Conservation (phyloP, 1,140 invertebrate species). For the Zeugodacus cucurbitae region DNA sequence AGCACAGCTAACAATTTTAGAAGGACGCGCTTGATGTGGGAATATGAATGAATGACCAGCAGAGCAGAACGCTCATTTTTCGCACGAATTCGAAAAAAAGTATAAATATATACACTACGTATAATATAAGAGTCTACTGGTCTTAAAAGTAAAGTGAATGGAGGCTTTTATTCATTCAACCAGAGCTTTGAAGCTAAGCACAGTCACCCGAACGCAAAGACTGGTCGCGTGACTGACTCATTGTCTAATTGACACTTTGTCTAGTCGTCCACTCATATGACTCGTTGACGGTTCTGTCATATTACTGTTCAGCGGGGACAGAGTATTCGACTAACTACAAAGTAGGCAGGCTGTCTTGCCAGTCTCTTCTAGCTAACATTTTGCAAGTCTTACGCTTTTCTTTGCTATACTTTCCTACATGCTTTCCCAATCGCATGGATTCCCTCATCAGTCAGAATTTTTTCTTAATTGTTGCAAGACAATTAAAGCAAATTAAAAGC, state of each 20-base stretch:
- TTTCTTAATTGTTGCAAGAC: background rate
- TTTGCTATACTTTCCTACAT: background rate
- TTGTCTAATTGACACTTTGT: background rate
- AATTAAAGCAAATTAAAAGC: slow-evolving; percentile 34
- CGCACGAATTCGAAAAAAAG: background rate
- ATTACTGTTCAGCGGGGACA: background rate
- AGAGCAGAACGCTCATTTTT: background rate
- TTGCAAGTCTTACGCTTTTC: background rate
- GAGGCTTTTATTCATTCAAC: no score
- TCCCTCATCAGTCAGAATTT: background rate
- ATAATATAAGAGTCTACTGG: no score
- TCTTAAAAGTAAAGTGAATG: no score
- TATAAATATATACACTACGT: no score
- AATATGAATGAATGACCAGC: background rate
- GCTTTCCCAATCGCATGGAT: background rate
- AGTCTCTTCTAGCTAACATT: background rate
- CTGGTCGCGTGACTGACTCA: background rate
- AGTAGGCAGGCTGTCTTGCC: background rate
- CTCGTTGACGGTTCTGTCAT: background rate
- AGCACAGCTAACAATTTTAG: background rate
- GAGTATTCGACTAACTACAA: background rate
- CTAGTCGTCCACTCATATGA: background rate
- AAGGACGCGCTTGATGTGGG: background rate
- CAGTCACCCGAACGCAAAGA: background rate
- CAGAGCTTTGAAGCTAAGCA: background rate